These are phyloP conservation scores for Premnoplex brunnescens DNA, from an alignment of 2,797 vertebrate genomes.

Conservation along the genomic window DNA sequence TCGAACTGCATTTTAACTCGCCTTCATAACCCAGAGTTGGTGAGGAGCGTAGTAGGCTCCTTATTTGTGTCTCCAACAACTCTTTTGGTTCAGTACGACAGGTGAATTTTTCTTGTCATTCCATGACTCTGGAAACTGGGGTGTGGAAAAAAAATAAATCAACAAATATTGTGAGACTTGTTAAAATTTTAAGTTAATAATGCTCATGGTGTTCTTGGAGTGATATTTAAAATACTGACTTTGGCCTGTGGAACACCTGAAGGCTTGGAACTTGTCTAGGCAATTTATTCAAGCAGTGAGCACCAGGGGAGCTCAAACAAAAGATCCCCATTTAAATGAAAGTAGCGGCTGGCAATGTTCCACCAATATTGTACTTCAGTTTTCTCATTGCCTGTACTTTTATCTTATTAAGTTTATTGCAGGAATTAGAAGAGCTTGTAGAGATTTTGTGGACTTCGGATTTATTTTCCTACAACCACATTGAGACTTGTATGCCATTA, in stretches of 20 bases:
- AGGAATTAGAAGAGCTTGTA: not conserved
- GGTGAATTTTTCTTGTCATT: not conserved
- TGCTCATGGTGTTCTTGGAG: not conserved
- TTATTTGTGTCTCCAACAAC: not conserved
- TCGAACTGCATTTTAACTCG: not conserved
- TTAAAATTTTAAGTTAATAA: not conserved
- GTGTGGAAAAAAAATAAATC: not conserved
- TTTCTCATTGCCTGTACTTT: not conserved
- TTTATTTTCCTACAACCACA: not conserved
- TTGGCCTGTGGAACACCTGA: not conserved
- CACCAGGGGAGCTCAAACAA: not conserved
- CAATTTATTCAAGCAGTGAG: not conserved
- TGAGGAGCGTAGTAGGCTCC: not conserved
- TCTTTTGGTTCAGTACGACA: not conserved
- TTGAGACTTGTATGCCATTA: not conserved
- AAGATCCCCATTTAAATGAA: not conserved
- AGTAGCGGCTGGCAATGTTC: not conserved
- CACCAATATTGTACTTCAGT: not conserved
- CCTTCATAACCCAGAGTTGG: not conserved
- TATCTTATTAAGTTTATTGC: not conserved
- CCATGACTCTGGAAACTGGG: not conserved
- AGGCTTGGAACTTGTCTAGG: not conserved
- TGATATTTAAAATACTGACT: slow-evolving; percentile 14
- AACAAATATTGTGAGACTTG: not conserved
- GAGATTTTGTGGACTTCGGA: not conserved